Base-by-base conservation (phyloP, 2,888 invertebrate species). In the Nematopogon swammerdamellus region DNA sequence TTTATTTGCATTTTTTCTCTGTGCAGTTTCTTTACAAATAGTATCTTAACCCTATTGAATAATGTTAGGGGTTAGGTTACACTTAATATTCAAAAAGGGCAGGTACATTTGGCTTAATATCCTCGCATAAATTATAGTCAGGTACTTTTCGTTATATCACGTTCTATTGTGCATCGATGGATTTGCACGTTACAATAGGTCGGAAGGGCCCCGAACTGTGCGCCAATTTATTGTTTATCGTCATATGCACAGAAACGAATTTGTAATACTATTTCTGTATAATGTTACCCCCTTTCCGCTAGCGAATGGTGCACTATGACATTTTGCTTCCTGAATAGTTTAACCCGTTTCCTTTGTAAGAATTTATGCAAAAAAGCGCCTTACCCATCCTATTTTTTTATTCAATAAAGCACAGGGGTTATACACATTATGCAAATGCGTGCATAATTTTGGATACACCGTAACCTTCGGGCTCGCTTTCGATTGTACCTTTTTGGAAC, bases 41-140 rank as follows among this genome's bases (percentile, higher is more conserved):
- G 77, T 77, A 77, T 79, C 77, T 77, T 72, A 80, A 76, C 76
- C 76, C 77, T 64, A 75, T 77, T 75, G 68, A 74, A 62, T 72
- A 76, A 80, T 76, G 77, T 74, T 72, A 79, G 80, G 80, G 80
- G 80, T 80, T 77, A 80, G 70, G 77, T 80, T 80, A 73, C 79
- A 80, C 77, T 80, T 79, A 80, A 79, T 77, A 80, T 80, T 79
- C 79, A 73, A 71, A 70, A 72, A 80, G 77, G 80, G 80, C 80
- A 80, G 80, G 80, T 80, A 80, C 80, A 76, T 79, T 77, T 74
- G 73, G 73, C 72, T 72, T 74, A 79, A 79, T 76, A 77, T 73
- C 79, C 72, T 76, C 74, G 80, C 77, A 80, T 80, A 80, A 80
- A 80, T 80, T 80, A 80, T 70, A 79, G 74, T 77, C 80, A 80